A percentile compares a stretch with the other conserved stretches of the same genome.
These are phyloP conservation scores for Anastrepha obliqua DNA, from an alignment of 1,140 invertebrate species.

Conservation along the genomic window DNA sequence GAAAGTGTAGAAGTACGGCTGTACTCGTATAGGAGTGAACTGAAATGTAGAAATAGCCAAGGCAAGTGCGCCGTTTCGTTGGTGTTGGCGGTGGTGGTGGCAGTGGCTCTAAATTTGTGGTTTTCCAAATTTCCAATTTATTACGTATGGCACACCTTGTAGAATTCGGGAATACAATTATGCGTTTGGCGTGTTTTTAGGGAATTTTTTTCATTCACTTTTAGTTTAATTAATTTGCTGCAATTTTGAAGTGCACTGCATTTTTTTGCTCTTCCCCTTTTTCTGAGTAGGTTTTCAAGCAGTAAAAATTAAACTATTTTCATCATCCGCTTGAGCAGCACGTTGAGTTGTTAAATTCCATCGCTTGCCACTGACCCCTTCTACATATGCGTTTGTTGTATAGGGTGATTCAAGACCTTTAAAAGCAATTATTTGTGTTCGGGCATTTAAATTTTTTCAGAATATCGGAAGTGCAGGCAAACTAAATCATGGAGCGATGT, in stretches of 20 bases:
- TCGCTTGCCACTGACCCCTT: background rate
- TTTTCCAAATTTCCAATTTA: constrained; percentile 28
- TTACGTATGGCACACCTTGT: background rate
- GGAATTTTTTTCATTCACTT: background rate
- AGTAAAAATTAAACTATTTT: too few relatives aligned
- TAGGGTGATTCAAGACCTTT: too few relatives aligned
- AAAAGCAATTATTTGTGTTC: too few relatives aligned
- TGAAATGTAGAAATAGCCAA: background rate
- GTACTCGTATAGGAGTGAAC: too few relatives aligned
- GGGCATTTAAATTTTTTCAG: too few relatives aligned
- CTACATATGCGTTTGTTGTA: too few relatives aligned
- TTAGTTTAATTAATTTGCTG: constrained; percentile 18
- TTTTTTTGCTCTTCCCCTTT: constrained; percentile 1
- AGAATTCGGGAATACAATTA: background rate
- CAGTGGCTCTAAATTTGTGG: background rate
- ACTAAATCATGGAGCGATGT: too few relatives aligned
- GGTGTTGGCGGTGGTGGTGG: background rate
- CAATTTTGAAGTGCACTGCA: background rate
- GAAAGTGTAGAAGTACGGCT: too few relatives aligned
- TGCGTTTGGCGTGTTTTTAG: background rate
- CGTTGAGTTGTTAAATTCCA: constrained; percentile 36
- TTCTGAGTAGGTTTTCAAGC: background rate
- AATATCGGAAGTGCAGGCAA: too few relatives aligned
- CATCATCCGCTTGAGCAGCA: background rate
- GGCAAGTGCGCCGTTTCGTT: background rate